These are phyloP conservation scores for Hipparchia semele DNA, from an alignment of 2,888 invertebrate genomes.

Conservation along the genomic window DNA sequence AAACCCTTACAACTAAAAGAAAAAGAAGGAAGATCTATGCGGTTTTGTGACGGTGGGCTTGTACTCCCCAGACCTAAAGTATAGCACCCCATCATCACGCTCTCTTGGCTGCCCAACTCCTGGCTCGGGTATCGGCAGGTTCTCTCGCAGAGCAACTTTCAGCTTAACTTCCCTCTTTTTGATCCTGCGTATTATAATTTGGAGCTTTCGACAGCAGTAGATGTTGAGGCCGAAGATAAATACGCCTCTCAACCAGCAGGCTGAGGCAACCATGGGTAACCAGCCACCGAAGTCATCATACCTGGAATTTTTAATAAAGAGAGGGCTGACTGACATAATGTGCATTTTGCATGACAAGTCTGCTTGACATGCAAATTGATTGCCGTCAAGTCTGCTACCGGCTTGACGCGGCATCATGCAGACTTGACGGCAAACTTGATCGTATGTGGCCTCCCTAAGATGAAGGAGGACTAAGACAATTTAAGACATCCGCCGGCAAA, in stretches of 20 bases:
- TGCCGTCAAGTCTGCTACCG: no score
- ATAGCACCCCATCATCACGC: slow-evolving; percentile 45
- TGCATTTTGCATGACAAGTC: no score
- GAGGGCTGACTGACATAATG: no score
- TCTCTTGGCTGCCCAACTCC: slow-evolving; percentile 30
- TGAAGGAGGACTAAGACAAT: no score
- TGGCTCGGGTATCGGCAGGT: slow-evolving; percentile 59
- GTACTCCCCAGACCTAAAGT: slow-evolving; percentile 54
- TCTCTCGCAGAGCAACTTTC: slow-evolving; percentile 43
- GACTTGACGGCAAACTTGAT: no score
- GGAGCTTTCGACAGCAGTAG: slow-evolving; percentile 54
- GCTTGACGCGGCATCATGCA: no score
- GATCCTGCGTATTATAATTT: slow-evolving; percentile 47
- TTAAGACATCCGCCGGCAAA: background rate
- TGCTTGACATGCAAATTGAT: no score
- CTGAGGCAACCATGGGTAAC: slow-evolving; percentile 60
- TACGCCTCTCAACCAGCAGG: slow-evolving; percentile 63
- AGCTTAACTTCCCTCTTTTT: slow-evolving; percentile 51
- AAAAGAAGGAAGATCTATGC: slow-evolving; percentile 13
- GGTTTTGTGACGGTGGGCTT: slow-evolving; percentile 44
- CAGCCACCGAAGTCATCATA: slow-evolving; percentile 66
- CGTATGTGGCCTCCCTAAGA: no score
- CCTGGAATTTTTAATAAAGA: slow-evolving; percentile 5
- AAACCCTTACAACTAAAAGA: slow-evolving; percentile 8
- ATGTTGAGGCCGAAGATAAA: slow-evolving; percentile 57